These are phyloP conservation scores for Cataglyphis hispanica DNA, from an alignment of 1,140 invertebrate genomes.

Conservation along the genomic window DNA sequence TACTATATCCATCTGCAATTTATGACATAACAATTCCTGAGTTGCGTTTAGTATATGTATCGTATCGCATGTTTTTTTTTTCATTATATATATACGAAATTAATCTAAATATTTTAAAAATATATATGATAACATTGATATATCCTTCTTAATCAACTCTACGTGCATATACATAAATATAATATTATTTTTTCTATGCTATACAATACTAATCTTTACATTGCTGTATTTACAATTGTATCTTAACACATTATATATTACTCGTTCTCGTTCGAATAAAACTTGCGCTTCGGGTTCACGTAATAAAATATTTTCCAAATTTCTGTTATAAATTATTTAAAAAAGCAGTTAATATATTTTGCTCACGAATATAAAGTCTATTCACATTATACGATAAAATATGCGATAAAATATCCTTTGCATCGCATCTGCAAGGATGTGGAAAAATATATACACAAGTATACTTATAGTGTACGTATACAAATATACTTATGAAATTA, in stretches of 20 bases:
- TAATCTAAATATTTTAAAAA: constrained; percentile 68
- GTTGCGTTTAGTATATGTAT: constrained; percentile 44
- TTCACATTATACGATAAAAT: too few relatives aligned
- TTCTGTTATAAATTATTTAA: constrained; percentile 40
- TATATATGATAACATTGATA: constrained; percentile 67
- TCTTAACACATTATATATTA: constrained; percentile 44
- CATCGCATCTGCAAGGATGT: too few relatives aligned
- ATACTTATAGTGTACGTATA: too few relatives aligned
- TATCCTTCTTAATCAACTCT: constrained; percentile 65
- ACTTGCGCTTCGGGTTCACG: constrained; percentile 23
- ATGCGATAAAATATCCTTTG: too few relatives aligned
- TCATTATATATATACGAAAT: constrained; percentile 29
- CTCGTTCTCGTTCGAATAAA: constrained; percentile 60
- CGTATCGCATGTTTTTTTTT: constrained; percentile 5
- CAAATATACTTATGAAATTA: too few relatives aligned
- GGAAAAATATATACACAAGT: too few relatives aligned
- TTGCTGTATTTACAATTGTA: constrained; percentile 68
- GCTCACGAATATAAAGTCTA: background rate
- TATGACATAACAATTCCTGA: constrained; percentile 46
- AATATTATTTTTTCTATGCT: constrained; percentile 57
- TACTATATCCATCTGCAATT: constrained; percentile 20
- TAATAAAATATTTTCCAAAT: constrained; percentile 49
- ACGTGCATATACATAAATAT: constrained; percentile 73
- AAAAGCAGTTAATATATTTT: constrained; percentile 19
- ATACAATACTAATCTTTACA: constrained; percentile 57